A percentile compares a stretch with the other conserved stretches of the same genome.
Conservation (phyloP, 2,113 vertebrate genomes). For the Hippocampus zosterae region DNA sequence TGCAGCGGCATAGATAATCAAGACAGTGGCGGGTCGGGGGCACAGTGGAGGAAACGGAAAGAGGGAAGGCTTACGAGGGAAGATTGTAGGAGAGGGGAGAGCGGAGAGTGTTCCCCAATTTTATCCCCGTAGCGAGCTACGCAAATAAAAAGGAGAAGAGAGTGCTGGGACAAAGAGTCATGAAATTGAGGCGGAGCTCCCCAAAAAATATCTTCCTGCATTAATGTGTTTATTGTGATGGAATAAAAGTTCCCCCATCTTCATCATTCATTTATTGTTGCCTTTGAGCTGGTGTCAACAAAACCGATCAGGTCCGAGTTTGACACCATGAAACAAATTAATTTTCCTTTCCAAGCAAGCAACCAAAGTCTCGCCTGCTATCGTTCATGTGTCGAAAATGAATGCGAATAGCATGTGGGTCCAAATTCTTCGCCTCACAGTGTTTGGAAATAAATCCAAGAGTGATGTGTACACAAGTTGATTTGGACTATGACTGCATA, state of each 20-base stretch:
- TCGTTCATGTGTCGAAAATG: neutral
- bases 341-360: neutral
- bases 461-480: neutral
- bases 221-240: slow-evolving; percentile 24
- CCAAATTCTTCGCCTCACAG: neutral
- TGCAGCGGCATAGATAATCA: slow-evolving; percentile 6
- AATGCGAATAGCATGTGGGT: neutral
- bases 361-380: neutral
- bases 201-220: slow-evolving; percentile 9
- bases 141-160: slow-evolving; percentile 28
- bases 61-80: slow-evolving; percentile 7
- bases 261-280: neutral
- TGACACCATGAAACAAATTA: slow-evolving; percentile 12
- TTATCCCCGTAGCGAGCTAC: slow-evolving; percentile 31
- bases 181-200: slow-evolving; percentile 32
- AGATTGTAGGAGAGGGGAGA: slow-evolving; percentile 14
- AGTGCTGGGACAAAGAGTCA: slow-evolving; percentile 29
- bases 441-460: neutral
- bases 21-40: neutral
- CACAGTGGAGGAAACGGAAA: slow-evolving; percentile 7
- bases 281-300: slow-evolving; percentile 1
- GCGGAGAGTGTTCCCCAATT: slow-evolving; percentile 19
- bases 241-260: slow-evolving; percentile 2
- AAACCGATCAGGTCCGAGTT: neutral
- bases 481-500: neutral